phyloP scores from a whole-genome alignment of 1,140 invertebrate species.

The Leptinotarsa defecta region DNA sequence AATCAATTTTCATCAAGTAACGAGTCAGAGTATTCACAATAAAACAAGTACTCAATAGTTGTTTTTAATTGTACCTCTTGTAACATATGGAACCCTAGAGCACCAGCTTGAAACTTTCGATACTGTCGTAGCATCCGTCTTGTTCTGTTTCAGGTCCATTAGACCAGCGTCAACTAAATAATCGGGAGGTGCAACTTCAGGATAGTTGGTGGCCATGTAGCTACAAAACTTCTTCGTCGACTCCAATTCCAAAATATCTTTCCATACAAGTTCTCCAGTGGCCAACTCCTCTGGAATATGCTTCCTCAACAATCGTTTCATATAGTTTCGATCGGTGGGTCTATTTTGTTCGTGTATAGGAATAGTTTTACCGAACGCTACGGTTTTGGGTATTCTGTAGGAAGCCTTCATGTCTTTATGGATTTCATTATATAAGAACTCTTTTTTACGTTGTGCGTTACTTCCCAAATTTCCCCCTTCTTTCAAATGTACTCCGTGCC shows the following conservation, averaged over 20 bases:
- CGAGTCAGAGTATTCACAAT: too few species aligned
- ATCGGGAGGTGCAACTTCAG: background rate
- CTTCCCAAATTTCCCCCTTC: background rate
- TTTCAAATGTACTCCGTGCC: too few species aligned
- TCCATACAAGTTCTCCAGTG: background rate
- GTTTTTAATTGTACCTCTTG: too few species aligned
- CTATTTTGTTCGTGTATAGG: background rate
- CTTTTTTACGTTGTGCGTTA: background rate
- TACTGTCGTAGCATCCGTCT: too few species aligned
- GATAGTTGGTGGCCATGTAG: background rate
- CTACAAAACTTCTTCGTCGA: background rate
- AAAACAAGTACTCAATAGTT: too few species aligned
- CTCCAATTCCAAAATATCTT: background rate
- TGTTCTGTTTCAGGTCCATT: background rate
- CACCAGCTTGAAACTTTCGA: too few species aligned
- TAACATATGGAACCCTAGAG: too few species aligned
- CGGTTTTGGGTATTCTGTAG: background rate
- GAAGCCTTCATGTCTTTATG: background rate
- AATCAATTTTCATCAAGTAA: too few species aligned
- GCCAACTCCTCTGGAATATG: background rate
- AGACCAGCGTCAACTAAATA: background rate
- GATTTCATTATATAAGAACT: background rate
- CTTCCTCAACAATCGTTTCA: background rate
- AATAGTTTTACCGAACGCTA: background rate
- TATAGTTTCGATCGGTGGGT: background rate